Evolutionary conservation across 2,113 vertebrate species (phyloP).

Genomic region (Albula glossodonta): DNA sequence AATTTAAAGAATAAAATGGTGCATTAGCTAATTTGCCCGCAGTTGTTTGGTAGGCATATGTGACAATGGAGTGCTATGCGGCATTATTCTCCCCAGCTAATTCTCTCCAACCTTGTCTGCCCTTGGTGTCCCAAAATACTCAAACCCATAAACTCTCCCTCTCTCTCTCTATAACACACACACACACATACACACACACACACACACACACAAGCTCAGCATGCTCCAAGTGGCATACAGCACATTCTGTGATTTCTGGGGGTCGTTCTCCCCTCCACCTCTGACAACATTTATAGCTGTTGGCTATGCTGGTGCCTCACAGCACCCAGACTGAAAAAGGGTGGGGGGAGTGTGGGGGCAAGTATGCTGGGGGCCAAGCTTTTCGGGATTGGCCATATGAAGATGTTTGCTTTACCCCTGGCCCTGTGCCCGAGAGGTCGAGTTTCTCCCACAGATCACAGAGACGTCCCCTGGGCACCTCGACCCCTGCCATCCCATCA

Average conservation of each 20-base stretch:
- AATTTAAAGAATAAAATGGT: neutral
- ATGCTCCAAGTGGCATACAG: constrained; percentile 65
- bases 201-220: constrained; percentile 45
- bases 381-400: constrained; percentile 71
- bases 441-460: constrained; percentile 77
- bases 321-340: constrained; percentile 56
- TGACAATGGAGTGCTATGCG: constrained; percentile 48
- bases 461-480: constrained; percentile 68
- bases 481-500: constrained; percentile 51
- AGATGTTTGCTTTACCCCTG: constrained; percentile 73
- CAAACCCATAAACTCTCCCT: constrained; percentile 59
- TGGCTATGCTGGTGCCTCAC: constrained; percentile 74
- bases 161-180: no score
- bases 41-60: constrained; percentile 49
- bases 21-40: constrained; percentile 37
- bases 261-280: constrained; percentile 75
- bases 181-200: no score
- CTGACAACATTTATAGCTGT: constrained; percentile 81
- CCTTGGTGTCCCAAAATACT: constrained; percentile 73
- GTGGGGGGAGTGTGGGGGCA: constrained; percentile 42
- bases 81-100: constrained; percentile 59
- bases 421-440: constrained; percentile 64
- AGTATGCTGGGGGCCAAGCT: constrained; percentile 56
- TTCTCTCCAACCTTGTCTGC: constrained; percentile 68
- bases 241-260: constrained; percentile 78